Evolutionary conservation across 2,888 invertebrate genomes (phyloP).

Genomic region (Yponomeuta cagnagella): DNA sequence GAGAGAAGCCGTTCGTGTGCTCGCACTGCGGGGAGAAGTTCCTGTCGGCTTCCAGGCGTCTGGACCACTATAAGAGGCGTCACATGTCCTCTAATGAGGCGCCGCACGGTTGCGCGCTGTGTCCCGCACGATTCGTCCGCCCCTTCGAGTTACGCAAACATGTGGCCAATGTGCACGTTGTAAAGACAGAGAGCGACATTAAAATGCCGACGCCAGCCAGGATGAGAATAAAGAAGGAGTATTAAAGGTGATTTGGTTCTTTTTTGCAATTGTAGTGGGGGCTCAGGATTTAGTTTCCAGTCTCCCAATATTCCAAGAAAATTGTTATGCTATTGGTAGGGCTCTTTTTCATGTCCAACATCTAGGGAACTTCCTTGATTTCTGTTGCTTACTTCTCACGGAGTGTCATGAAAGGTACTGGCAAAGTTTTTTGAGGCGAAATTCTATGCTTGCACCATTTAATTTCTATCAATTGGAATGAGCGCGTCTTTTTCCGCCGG

Average conservation of each 20-base stretch:
- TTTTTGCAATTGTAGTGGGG: background rate
- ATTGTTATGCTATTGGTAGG: too few species aligned
- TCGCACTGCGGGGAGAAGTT: conserved; percentile 51
- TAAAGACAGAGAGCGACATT: conserved; percentile 29
- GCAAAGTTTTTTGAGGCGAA: too few species aligned
- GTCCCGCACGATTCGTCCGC: conserved; percentile 51
- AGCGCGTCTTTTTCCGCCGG: too few species aligned
- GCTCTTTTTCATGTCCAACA: too few species aligned
- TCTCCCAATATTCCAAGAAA: too few species aligned
- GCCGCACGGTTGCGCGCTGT: conserved; percentile 48
- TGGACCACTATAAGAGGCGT: conserved; percentile 56
- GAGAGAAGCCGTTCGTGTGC: conserved; percentile 54
- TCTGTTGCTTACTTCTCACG: too few species aligned
- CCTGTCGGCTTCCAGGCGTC: conserved; percentile 52
- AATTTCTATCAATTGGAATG: too few species aligned
- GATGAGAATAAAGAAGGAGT: conserved; percentile 16
- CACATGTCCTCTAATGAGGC: conserved; percentile 44
- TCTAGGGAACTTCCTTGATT: too few species aligned
- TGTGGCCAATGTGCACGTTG: conserved; percentile 36
- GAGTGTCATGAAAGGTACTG: too few species aligned
- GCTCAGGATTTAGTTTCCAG: background rate
- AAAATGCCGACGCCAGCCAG: conserved; percentile 19
- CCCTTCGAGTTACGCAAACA: conserved; percentile 61
- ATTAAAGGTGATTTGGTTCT: conserved; percentile 18
- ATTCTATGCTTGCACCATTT: too few species aligned